phyloP scores from a whole-genome alignment of 2,797 vertebrate species.

The Heteromormyrus szaboi region DNA sequence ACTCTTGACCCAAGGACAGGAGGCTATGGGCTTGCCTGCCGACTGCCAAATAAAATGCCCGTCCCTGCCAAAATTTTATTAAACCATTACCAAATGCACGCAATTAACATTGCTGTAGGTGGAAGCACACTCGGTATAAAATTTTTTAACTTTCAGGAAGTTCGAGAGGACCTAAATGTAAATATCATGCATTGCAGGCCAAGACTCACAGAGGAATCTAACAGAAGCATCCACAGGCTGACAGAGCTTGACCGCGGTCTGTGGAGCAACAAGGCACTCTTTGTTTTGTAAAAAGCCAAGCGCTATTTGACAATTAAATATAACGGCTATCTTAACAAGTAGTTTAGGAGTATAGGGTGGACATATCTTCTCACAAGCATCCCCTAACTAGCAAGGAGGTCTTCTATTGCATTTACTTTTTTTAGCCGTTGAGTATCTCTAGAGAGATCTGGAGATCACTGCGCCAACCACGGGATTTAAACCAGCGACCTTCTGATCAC shows the following conservation, averaged over 20 bases:
- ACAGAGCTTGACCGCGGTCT: background rate
- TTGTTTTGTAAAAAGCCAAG: conserved; percentile 54
- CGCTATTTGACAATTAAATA: conserved; percentile 51
- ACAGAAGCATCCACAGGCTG: background rate
- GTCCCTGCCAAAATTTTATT: conserved; percentile 65
- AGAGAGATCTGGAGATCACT: background rate
- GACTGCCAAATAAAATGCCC: conserved; percentile 68
- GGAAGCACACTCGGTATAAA: background rate
- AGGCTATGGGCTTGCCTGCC: conserved; percentile 64
- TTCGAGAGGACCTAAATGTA: background rate
- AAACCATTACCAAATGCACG: background rate
- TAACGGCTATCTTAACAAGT: background rate
- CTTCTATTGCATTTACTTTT: background rate
- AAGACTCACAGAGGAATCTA: background rate
- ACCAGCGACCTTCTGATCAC: background rate
- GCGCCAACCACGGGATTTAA: background rate
- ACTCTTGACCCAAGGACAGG: conserved; percentile 70
- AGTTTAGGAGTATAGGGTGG: background rate
- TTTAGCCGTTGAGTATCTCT: background rate
- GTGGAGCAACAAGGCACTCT: background rate
- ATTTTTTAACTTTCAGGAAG: conserved; percentile 2
- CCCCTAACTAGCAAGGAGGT: background rate
- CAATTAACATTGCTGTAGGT: conserved; percentile 7
- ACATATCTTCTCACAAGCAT: background rate
- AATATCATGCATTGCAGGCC: background rate